Evolutionary conservation across 1,140 invertebrate genomes (phyloP).

Genomic region (Penaeus japonicus): DNA sequence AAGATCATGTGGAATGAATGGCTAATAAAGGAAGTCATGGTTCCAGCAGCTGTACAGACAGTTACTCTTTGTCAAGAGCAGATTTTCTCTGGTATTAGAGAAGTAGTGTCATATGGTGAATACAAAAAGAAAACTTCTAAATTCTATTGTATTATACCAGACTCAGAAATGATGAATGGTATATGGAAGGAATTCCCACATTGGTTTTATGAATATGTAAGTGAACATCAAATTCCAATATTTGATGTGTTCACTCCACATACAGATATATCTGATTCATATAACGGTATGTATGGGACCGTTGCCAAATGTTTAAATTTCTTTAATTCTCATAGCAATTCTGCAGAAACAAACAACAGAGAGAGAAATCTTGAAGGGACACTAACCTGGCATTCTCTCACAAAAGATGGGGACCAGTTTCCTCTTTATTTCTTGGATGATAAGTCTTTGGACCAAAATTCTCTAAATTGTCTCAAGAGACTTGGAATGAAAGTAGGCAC

Average conservation of each 20-base stretch:
- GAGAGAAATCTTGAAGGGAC: background rate
- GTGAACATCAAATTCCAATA: background rate
- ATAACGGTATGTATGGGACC: too few species aligned
- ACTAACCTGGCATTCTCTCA: constrained; percentile 13
- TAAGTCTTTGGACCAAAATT: background rate
- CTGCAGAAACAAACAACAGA: background rate
- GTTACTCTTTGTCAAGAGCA: background rate
- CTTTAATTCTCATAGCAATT: background rate
- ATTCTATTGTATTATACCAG: background rate
- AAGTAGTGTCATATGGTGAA: background rate
- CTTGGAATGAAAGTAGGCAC: constrained; percentile 36
- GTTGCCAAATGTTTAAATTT: background rate
- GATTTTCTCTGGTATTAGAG: background rate
- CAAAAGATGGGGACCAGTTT: background rate
- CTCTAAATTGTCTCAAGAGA: background rate
- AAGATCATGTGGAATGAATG: constrained; percentile 18
- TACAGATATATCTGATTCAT: background rate
- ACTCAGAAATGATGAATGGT: background rate
- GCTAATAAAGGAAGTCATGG: constrained; percentile 26
- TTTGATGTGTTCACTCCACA: constrained; percentile 35
- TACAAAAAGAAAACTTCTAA: background rate
- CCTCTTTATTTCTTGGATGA: background rate
- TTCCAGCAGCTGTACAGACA: constrained; percentile 3
- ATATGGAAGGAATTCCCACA: constrained; percentile 1
- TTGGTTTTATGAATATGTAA: constrained; percentile 23